These are phyloP conservation scores for Riptortus pedestris DNA, from an alignment of 1,140 invertebrate species.

Conservation along the genomic window DNA sequence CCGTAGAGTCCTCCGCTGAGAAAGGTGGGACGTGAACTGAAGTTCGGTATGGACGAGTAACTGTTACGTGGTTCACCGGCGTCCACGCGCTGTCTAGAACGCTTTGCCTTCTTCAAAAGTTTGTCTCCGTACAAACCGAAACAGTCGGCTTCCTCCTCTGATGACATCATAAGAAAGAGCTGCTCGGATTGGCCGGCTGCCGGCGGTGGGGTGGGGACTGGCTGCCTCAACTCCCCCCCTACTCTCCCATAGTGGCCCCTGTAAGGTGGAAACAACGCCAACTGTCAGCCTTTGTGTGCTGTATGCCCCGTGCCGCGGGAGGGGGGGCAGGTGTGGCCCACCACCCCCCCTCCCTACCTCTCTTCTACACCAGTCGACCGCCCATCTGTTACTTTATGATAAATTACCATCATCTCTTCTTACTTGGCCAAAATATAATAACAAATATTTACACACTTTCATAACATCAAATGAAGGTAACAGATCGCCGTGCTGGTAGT, in stretches of 20 bases:
- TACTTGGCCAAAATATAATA: neutral
- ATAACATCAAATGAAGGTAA: too few species aligned
- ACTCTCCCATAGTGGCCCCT: constrained; percentile 32
- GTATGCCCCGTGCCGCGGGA: constrained; percentile 27
- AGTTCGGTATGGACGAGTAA: constrained; percentile 78
- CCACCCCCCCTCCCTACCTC: constrained; percentile 3
- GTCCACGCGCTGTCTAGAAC: constrained; percentile 86
- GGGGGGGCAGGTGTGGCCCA: constrained; percentile 27
- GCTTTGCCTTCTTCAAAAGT: constrained; percentile 79
- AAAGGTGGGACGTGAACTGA: constrained; percentile 70
- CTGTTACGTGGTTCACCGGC: constrained; percentile 85
- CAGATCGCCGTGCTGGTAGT: too few species aligned
- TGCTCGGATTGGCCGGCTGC: constrained; percentile 51
- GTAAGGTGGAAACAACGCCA: constrained; percentile 33
- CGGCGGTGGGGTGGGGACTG: constrained; percentile 29
- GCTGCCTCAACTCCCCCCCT: constrained; percentile 28
- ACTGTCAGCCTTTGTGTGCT: constrained; percentile 34
- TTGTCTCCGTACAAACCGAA: constrained; percentile 82
- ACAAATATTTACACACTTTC: neutral
- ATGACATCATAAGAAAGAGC: constrained; percentile 80
- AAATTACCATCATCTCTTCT: neutral
- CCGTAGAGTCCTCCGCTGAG: constrained; percentile 71
- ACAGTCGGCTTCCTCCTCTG: constrained; percentile 82
- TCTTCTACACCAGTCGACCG: neutral
- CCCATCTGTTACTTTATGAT: constrained; percentile 11